Conservation (phyloP, 2,113 vertebrate genomes). For the Melanerpes aurifrons region DNA sequence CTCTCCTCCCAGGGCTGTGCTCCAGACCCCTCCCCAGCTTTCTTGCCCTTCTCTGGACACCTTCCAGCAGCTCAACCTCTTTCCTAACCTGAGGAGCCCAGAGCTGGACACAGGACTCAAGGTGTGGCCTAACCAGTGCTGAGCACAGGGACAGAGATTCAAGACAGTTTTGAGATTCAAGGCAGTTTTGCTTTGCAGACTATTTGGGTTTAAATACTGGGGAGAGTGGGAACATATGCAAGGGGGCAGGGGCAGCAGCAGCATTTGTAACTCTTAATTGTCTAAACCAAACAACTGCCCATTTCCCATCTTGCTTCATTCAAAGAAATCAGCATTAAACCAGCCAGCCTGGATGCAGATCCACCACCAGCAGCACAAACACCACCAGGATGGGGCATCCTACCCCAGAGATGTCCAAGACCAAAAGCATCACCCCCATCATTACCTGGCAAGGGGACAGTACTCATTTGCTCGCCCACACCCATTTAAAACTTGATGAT, state of each 20-base stretch:
- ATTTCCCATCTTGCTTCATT: conserved; percentile 20
- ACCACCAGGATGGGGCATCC: accelerated
- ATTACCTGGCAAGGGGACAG: accelerated
- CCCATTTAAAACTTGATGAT: background rate
- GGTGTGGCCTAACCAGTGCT: no score
- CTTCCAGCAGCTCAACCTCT: no score
- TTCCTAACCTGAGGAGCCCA: no score
- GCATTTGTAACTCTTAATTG: conserved; percentile 55
- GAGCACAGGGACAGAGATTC: no score
- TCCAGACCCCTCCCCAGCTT: no score
- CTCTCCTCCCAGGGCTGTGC: no score
- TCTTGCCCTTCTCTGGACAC: no score
- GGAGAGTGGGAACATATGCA: conserved; percentile 32
- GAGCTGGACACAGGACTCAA: no score
- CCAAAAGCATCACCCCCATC: background rate
- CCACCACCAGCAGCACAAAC: background rate
- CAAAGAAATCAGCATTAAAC: background rate
- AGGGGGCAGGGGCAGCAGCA: conserved; percentile 42
- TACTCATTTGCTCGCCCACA: accelerated
- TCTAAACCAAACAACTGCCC: conserved; percentile 1
- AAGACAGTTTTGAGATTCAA: background rate
- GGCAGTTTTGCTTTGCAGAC: background rate
- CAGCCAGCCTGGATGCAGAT: background rate
- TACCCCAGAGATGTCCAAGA: background rate
- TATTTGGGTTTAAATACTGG: conserved; percentile 8